Evolutionary conservation across 2,797 vertebrate species (phyloP), one percentile per base, ranked within the genome.

Genomic region (Melanotaenia maccullochi): DNA sequence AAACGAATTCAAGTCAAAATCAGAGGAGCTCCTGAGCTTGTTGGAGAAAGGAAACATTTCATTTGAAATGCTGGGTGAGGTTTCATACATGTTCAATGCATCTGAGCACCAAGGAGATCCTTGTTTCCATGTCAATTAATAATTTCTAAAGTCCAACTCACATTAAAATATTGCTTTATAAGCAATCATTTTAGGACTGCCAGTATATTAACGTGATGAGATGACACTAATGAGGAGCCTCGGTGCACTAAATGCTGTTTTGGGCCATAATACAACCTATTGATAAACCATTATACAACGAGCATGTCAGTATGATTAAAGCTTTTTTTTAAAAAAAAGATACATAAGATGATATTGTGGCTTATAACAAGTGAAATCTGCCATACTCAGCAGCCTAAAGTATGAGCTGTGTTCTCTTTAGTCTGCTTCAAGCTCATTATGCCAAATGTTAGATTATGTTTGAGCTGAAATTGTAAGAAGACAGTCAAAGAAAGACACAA

Each of bases 291-390:
- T 6, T 58, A 66, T 4, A 59, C 38, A 73, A 11, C 40, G 22
- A 13, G 52, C 22, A 61, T 30, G 42, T 9, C 65, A 20, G 36
- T 63, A 58, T 70, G 70, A 78, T 78, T 66, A 75, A 65, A 18
- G 36, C 59, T 74, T 63, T 75, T 84, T 71, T 38, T 62, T 61
- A 71, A 71, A 62, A 42, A 42, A 59, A 65, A 28, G 58, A 61
- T 33, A 22, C 22, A 59, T 58, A 28, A 71, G 69, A 68, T 52
- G 18, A 51, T 66, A 59, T 40, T 73, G 79, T 79, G 51, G 75
- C 66, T 71, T 80, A 85, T 76, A 82, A 65, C 36, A 68, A 76
- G 35, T 44, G 18, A 68, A 78, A 86, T 84, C 54, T 81, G 83
- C 70, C 65, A 82, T 76, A 68, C 70, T 68, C 38, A 56, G 62